A percentile compares a stretch with the other conserved stretches of the same genome.
These are phyloP conservation scores for Ceratotherium simum DNA, from an alignment of 2,113 vertebrate species.

Conservation along the genomic window DNA sequence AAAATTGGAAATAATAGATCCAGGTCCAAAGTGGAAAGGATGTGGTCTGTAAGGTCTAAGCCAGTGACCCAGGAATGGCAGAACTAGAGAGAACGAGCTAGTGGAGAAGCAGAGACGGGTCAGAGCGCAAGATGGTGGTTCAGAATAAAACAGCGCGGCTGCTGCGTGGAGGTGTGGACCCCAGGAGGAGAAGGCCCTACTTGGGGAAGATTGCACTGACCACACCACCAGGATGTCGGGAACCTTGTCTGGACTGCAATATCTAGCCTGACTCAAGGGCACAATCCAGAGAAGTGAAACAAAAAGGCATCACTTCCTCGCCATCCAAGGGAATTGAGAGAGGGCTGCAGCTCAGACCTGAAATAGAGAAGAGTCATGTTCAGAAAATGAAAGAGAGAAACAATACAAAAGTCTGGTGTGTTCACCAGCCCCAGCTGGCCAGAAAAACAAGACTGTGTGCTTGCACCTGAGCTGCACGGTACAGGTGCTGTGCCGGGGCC, in stretches of 20 bases:
- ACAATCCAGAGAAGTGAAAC: background rate
- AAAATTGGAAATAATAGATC: background rate
- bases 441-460: background rate
- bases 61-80: background rate
- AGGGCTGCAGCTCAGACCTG: background rate
- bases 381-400: constrained; percentile 46
- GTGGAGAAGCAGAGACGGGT: background rate
- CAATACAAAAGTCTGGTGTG: background rate
- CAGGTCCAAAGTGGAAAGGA: background rate
- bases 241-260: background rate
- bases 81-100: background rate
- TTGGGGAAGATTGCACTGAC: background rate
- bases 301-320: background rate
- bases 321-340: background rate
- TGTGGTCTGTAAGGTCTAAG: background rate
- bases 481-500: background rate
- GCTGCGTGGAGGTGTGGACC: fast-evolving
- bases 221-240: no score
- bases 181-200: background rate
- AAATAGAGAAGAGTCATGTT: background rate
- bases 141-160: background rate
- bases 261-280: background rate
- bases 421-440: no score
- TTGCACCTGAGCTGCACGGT: background rate
- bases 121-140: background rate